Base-by-base conservation (phyloP, 2,113 vertebrate species). In the Nematolebias whitei region DNA sequence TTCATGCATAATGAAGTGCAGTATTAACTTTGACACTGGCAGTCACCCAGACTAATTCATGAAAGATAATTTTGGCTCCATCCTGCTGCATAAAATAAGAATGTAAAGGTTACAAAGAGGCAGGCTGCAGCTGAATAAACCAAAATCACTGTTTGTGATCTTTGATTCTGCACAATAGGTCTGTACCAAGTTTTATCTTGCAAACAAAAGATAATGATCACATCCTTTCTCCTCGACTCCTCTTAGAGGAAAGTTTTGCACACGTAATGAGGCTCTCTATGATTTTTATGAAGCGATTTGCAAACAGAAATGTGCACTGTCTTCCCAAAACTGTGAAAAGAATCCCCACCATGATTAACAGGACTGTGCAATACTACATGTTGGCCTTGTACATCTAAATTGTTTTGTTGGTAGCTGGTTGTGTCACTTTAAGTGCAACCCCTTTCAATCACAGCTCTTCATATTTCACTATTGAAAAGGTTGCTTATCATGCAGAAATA, bases 1-100 rank as follows among this genome's bases (percentile, higher is more conserved):
- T 56, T 29, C 29, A 19, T 59, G 26, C 49, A 67, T 63, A 74
- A 71, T 61, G 3, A 45, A 62, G 20, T 15, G 19, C 5, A 26
- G 16, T 22, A 39, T 41, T 55, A 19, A 68, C 18, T 65, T 2
- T 32, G 56, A 35, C 51, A 22, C 26, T 22, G 63, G 58, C 35
- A 51, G 50, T 55, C 35, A 63, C n/a, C 19, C 26, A 18, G 23
- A 18, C n/a, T 49, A 2, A 58, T 66, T 43, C 24, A 40, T 26
- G 12, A 43, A 24, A 24, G 39, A 24, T 68, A 52, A 51, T 3
- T 56, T 16, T 24, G 24, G 38, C 23, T 19, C 44, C 26, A 22
- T 52, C 29, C 41, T 12, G 8, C 38, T 18, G 20, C 5, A 7
- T 58, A 16, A 69, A 54, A 64, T 63, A 40, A 43, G 65, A 51